These are phyloP conservation scores for Balaeniceps rex DNA, from an alignment of 2,113 vertebrate species.

Conservation along the genomic window DNA sequence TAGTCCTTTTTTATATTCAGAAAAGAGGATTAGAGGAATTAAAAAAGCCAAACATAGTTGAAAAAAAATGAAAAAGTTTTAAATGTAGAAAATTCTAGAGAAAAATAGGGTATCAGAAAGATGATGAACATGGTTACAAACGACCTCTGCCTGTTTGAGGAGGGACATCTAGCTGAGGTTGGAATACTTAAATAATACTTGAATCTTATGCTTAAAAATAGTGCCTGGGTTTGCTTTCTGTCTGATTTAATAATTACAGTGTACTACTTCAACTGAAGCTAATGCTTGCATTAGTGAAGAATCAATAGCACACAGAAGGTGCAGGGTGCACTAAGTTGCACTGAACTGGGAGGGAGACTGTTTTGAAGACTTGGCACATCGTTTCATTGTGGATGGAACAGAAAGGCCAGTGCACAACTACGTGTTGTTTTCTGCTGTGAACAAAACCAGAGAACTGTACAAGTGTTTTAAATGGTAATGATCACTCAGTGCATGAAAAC, in stretches of 20 bases:
- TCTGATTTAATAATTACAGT: not conserved
- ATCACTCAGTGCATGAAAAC: not conserved
- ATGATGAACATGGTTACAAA: not conserved
- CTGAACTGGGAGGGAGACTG: not conserved
- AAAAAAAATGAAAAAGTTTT: not conserved
- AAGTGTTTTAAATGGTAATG: not conserved
- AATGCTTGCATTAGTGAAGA: not conserved
- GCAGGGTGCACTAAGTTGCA: not conserved
- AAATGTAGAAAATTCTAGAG: not conserved
- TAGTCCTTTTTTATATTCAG: not conserved
- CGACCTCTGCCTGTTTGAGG: not conserved
- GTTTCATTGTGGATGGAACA: not conserved
- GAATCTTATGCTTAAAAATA: not conserved
- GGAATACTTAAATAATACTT: not conserved
- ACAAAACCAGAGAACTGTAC: not conserved
- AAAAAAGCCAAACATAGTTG: not conserved
- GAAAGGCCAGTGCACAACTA: not conserved
- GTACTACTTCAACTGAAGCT: not conserved
- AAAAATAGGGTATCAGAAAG: not conserved
- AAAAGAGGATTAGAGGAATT: not conserved
- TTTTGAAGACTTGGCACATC: not conserved
- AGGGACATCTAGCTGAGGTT: not conserved
- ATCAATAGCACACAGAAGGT: not conserved
- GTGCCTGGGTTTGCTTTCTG: not conserved
- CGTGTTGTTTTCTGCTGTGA: not conserved